Evolutionary conservation across 1,140 invertebrate species (phyloP), one percentile per base, ranked within the genome.

Genomic region (Megalonaias nervosa): DNA sequence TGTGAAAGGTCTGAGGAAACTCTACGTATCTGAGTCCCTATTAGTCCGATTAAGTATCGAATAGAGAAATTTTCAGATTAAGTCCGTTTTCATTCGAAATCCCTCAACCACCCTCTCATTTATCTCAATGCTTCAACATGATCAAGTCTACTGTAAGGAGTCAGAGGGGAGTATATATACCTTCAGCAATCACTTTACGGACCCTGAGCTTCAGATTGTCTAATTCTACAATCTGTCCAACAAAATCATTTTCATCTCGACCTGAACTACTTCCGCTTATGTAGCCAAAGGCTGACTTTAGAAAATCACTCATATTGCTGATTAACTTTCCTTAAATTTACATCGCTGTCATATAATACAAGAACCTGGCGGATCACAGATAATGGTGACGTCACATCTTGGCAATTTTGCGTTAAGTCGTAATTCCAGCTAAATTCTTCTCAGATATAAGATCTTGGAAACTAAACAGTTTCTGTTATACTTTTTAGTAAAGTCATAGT

Each of bases 171-270:
- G 56, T 26, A 16, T 59, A 16, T 55, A 91, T 92, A 98, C 97
- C 97, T 95, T 98, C 97, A 68, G 97, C 97, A 82, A 98, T 96
- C 84, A 98, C 94, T 92, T 94, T 94, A 91, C 95, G 97, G 67
- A 98, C 95, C 89, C 95, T 93, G 75, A 98, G 92, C 92, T 96
- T 97, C 87, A 96, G 94, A 89, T 94, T 95, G 82, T 94, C 96
- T 82, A 98, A 94, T 92, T 98, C 96, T 67, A 98, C 93, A 83
- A 93, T 92, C 92, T 97, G 96, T 57, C 97, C 97, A 77, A 98
- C 95, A 91, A 97, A 97, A 90, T 96, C 95, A 92, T 97, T 97
- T 84, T 95, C 94, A 82, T 92, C 92, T 88, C 87, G 91, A 84
- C 87, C 92, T 84, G 88, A 90, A 86, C 89, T 92, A 64, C 86